These are phyloP conservation scores for Ichneumon xanthorius DNA, from an alignment of 2,888 invertebrate genomes.

Conservation along the genomic window DNA sequence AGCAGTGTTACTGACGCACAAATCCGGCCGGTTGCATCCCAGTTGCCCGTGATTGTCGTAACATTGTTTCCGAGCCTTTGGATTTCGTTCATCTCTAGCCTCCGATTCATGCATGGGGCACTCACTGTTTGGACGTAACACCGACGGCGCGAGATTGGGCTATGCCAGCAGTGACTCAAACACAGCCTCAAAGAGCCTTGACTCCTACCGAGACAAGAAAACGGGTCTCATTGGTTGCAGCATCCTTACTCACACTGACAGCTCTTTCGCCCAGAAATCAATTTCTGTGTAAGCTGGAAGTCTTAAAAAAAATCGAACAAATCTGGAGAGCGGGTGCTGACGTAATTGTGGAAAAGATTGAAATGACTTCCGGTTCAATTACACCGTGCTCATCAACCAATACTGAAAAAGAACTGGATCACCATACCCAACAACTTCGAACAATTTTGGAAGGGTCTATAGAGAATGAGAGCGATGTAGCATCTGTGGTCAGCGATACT, in stretches of 20 bases:
- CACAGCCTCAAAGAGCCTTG: not conserved
- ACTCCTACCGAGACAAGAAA: slow-evolving; percentile 2
- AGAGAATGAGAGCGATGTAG: no score
- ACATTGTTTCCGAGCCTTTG: no score
- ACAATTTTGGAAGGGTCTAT: not conserved
- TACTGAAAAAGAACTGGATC: not conserved
- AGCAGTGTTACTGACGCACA: no score
- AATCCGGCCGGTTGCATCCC: no score
- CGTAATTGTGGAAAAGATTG: not conserved
- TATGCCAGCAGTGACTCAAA: slow-evolving; percentile 20
- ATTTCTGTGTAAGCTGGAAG: slow-evolving; percentile 5
- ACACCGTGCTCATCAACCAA: not conserved
- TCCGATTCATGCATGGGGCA: no score
- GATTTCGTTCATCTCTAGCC: no score
- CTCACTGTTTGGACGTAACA: no score
- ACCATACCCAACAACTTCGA: not conserved
- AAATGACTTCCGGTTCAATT: not conserved
- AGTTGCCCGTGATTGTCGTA: no score
- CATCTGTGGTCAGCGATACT: not conserved
- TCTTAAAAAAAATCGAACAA: slow-evolving; percentile 13
- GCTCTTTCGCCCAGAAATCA: slow-evolving; percentile 16
- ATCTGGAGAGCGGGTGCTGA: slow-evolving; percentile 8
- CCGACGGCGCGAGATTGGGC: not conserved
- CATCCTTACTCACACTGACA: not conserved
- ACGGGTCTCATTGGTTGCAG: slow-evolving; percentile 3